Base-by-base conservation (phyloP, 2,113 vertebrate genomes). In the Elephas maximus region DNA sequence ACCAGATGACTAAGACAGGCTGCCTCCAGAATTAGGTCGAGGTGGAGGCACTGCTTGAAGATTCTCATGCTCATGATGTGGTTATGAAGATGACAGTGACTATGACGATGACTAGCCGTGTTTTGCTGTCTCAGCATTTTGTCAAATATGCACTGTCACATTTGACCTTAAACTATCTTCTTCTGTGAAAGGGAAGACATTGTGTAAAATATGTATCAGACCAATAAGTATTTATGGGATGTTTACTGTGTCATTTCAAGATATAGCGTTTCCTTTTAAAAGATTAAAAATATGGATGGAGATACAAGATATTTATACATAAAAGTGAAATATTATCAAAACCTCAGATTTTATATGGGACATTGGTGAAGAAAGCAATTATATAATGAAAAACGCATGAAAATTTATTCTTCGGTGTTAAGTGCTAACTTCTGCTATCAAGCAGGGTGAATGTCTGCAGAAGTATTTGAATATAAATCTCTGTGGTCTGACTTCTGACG, bases 361-460 rank as follows among this genome's bases (percentile, higher is more conserved):
- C 5, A 33, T 53, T 71, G 57, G 41, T 83, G 41, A 67, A 44
- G 44, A 94, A 33, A 74, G 14, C 15, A 82, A 30, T 74, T 88
- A 28, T 26, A 12, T 74, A n/a, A 84, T 11, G 62, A 26, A 88
- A 78, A 41, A 11, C 11, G 67, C 17, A 17, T 53, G 63, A 45
- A 67, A 28, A 77, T 45, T 33, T 48, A 45, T 28, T 84, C 18
- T 91, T 88, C 74, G 73, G 24, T 91, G 44, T 67, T 73, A 83
- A 88, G 62, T 92, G 33, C 12, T 67, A 65, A 60, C 28, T 95
- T 90, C 10, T 90, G 23, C 67, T 93, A 44, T 51, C 8, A 57
- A 79, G 23, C 18, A 85, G 79, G 41, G 18, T 44, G 93, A 37
- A 44, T 93, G 93, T 97, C 45, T 80, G 8, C 69, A 71, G 65